Evolutionary conservation across 1,140 invertebrate species (phyloP), one percentile per base, ranked within the genome.

Genomic region (Drosophila ironensis): DNA sequence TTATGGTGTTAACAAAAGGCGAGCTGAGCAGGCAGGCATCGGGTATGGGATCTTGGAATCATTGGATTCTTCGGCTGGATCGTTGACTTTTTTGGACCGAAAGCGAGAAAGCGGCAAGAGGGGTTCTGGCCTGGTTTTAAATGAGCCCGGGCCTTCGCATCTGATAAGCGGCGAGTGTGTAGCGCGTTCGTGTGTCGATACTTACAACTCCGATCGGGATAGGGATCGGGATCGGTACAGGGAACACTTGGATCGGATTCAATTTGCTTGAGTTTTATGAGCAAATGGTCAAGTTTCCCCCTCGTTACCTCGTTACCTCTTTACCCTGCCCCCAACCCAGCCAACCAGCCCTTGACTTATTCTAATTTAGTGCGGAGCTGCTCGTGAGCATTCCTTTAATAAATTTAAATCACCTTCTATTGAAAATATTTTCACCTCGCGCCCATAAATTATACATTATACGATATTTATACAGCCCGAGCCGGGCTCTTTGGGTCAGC

Each of bases 341-440:
- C 28, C 22, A n/a, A n/a, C 20, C 19, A 3, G 8, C 35, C 14
- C 14, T 30, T 28, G 66, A 59, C 80, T 86, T 86, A 86, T 86
- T 84, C 80, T 84, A 82, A 82, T 82, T 82, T 82, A 82, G 80
- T 82, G 80, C 66, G 72, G 46, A 68, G 67, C 77, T 82, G 76
- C 67, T 82, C 76, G 67, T 78, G 70, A 80, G 74, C 80, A 84
- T 86, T 86, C 80, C 80, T 86, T 86, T 86, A 86, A 86, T 86
- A 86, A 86, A 86, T 86, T 86, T 86, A 86, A 86, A 86, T 86
- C 80, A 86, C 80, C 80, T 86, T 86, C 80, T 86, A 86, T 86
- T 86, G 80, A 86, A 86, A 86, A 86, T 80, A 86, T 86, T 86
- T 86, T 86, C 80, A 86, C 80, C 81, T 86, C 75, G 52, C 24